Base-by-base conservation (phyloP, 2,797 vertebrate genomes). In the Acanthurus tractus region DNA sequence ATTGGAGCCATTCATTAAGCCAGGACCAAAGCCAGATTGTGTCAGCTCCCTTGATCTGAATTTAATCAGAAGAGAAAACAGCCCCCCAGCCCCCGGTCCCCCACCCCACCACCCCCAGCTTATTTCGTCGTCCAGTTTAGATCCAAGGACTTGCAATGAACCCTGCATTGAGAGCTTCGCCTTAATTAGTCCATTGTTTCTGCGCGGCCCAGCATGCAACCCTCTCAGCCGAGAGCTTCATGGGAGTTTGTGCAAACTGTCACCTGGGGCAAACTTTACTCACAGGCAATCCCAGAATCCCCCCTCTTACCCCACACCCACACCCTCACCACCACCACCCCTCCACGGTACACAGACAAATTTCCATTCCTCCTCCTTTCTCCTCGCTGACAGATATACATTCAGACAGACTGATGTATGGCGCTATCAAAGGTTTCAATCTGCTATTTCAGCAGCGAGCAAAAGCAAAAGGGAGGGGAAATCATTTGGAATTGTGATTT, bases 181-280 rank as follows among this genome's bases (percentile, higher is more conserved):
- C 87, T 91, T 93, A 94, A 94, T 93, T 93, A 92, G 87, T 73
- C 68, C 82, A 81, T 91, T 92, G 88, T 93, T 94, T 91, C 85
- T 82, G 76, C 48, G 34, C 10, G 57, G 79, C 85, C 77, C 84
- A 86, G 88, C 90, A 82, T 90, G 87, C 79, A 86, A 81, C 77
- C 83, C 82, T 85, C 86, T 85, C 75, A 0, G 73, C 74, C 65
- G 50, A 82, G 62, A 66, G 57, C 84, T 89, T 86, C 82, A 83
- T 78, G 83, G 82, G 85, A 90, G 83, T 86, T 92, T 84, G 86
- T 87, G 72, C 79, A 89, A 90, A 77, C 88, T 91, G 88, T 94
- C 91, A 93, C 91, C 91, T 89, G 90, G 80, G 90, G 89, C 87
- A 89, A 90, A 89, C 82, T 86, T 86, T 81, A 62, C 79, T 86